Conservation (phyloP, 2,113 vertebrate genomes). For the Phrynosoma platyrhinos region DNA sequence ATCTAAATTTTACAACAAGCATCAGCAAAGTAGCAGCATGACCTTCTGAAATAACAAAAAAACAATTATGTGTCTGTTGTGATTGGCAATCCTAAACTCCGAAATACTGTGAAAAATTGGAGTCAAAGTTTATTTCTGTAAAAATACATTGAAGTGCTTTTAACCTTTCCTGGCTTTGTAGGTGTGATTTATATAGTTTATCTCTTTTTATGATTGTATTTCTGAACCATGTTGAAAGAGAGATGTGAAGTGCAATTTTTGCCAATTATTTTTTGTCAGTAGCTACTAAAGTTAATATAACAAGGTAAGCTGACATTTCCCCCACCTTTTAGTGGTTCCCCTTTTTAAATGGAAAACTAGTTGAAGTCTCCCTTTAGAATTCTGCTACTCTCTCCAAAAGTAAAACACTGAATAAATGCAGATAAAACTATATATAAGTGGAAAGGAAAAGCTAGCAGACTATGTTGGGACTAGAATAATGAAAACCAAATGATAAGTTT, state of each 20-base stretch:
- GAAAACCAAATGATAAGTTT: constrained; percentile 69
- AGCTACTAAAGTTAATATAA: constrained; percentile 37
- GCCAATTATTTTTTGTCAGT: constrained; percentile 52
- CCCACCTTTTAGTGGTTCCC: not conserved
- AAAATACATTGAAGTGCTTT: constrained; percentile 60
- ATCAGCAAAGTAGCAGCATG: not conserved
- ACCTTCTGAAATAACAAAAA: constrained; percentile 53
- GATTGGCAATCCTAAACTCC: constrained; percentile 7
- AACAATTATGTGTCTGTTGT: constrained; percentile 46
- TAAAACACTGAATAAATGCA: constrained; percentile 41
- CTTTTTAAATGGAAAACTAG: not conserved
- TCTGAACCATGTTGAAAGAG: constrained; percentile 48
- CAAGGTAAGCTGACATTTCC: not conserved
- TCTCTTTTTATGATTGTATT: constrained; percentile 52
- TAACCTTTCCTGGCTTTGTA: constrained; percentile 67
- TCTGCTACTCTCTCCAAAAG: constrained; percentile 16
- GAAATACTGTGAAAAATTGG: constrained; percentile 54
- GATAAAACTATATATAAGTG: constrained; percentile 46
- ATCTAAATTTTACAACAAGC: constrained; percentile 34
- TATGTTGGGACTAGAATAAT: constrained; percentile 56
- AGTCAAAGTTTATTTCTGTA: constrained; percentile 60
- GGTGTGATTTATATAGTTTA: constrained; percentile 56
- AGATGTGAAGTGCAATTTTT: constrained; percentile 51
- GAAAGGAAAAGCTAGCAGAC: constrained; percentile 54
- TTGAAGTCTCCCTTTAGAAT: constrained; percentile 43